phyloP scores from a whole-genome alignment of 2,888 invertebrate species.

The Hirtodrosophila duncani region DNA sequence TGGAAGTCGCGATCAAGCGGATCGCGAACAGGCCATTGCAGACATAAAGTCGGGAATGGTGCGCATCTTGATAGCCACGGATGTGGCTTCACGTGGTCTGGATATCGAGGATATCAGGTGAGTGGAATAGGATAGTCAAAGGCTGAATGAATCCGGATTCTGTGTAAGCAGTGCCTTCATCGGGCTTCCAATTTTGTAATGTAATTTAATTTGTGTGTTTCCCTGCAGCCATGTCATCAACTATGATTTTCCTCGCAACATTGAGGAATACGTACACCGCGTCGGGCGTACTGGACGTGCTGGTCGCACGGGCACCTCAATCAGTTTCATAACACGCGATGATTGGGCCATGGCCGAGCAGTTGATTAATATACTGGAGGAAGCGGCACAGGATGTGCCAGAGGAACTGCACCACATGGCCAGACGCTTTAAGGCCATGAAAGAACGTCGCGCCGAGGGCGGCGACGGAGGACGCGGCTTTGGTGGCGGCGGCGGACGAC shows the following conservation, averaged over 20 bases:
- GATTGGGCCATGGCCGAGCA: constrained; percentile 92
- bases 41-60: constrained; percentile 90
- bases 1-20: constrained; percentile 90
- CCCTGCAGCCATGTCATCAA: constrained; percentile 85
- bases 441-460: constrained; percentile 81
- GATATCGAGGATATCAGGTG: constrained; percentile 92
- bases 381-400: constrained; percentile 91
- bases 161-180: no score
- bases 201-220: neutral
- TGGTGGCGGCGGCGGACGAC: constrained; percentile 18
- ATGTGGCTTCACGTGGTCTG: constrained; percentile 95
- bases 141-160: no score
- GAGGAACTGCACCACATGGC: constrained; percentile 87
- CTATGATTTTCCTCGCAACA: constrained; percentile 94
- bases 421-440: constrained; percentile 84
- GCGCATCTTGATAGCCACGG: constrained; percentile 93
- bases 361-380: constrained; percentile 90
- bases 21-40: constrained; percentile 88
- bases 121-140: neutral
- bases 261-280: constrained; percentile 94
- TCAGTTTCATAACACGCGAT: constrained; percentile 87
- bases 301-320: constrained; percentile 89
- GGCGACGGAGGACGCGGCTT: constrained; percentile 34
- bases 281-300: constrained; percentile 98
- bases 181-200: neutral